A percentile compares a stretch with the other conserved stretches of the same genome.
These are phyloP conservation scores for Leptinotarsa undecemlineata DNA, from an alignment of 1,140 invertebrate species.

Conservation along the genomic window DNA sequence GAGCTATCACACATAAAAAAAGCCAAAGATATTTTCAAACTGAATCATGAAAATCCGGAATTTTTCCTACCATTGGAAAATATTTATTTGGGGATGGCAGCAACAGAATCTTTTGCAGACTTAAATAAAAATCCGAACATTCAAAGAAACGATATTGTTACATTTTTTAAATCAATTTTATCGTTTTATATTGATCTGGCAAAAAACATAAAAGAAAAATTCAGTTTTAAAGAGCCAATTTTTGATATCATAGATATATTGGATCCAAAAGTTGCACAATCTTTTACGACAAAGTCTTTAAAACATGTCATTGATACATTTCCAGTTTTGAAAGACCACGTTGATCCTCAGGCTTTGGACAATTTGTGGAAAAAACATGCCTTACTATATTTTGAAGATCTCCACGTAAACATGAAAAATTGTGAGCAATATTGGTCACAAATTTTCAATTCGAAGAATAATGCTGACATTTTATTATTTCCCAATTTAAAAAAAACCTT, in stretches of 20 bases:
- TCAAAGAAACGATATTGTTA: constrained; percentile 8
- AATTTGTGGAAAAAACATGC: constrained; percentile 25
- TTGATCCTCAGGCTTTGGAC: constrained; percentile 18
- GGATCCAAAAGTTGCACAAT: constrained; percentile 23
- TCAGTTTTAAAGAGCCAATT: constrained; percentile 11
- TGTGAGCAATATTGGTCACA: constrained; percentile 26
- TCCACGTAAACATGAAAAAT: background rate
- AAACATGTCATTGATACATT: constrained; percentile 8
- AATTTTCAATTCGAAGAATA: constrained; percentile 18
- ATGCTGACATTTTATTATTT: background rate
- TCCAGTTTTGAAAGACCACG: constrained; percentile 18
- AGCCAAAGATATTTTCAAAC: constrained; percentile 23
- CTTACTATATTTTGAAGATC: constrained; percentile 9
- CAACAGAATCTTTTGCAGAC: background rate
- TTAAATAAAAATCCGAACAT: constrained; percentile 13
- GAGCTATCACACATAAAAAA: constrained; percentile 20
- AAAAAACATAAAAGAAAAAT: constrained; percentile 12
- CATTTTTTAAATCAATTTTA: constrained; percentile 1
- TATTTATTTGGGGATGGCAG: constrained; percentile 28
- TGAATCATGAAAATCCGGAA: constrained; percentile 24
- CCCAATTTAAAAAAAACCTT: constrained; percentile 19
- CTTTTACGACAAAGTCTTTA: constrained; percentile 20
- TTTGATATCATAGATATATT: constrained; percentile 23
- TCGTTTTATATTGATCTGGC: constrained; percentile 18
- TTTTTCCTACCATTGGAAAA: constrained; percentile 21